Evolutionary conservation across 2,888 invertebrate genomes (phyloP), one percentile per base, ranked within the genome.

Genomic region (Oscheius sp.): DNA sequence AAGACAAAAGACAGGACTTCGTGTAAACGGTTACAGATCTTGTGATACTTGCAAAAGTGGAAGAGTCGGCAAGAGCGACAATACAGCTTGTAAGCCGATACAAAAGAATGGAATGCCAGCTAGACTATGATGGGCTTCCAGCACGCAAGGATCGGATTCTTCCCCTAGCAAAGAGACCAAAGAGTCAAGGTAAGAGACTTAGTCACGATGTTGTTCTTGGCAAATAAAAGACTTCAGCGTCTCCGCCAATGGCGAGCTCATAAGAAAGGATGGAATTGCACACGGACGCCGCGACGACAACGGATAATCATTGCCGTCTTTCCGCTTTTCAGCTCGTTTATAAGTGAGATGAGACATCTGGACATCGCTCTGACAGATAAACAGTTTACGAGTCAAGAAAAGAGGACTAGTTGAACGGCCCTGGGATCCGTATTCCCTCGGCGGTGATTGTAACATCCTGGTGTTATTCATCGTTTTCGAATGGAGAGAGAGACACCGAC

Each of bases 251-350:
- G 35, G 35, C 37, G 60, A 37, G 33, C 60, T 60, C 60, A 35
- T 60, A 60, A 60, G 42, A 42, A 42, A 3, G 35, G 60, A 60
- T n/a, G 60, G 35, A 21, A 60, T 60, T 60, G 35, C 60, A 60
- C 37, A 42, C 42, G 42, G 42, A 42, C 42, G 21, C 42, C 42
- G 42, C 60, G 37, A 33, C 37, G 60, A 60, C 60, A 60, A 35
- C 13, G 60, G 35, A 60, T 60, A 60, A 60, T 60, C 60, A 60
- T 11, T 37, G 33, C 60, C 35, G n/a, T 53, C 29, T 53, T 53
- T 53, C 35, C n/a, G 13, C 37, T 60, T n/a, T 35, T n/a, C n/a
- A 4, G 7, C 60, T 35, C 1, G 37, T 13, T 10, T 33, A 35
- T 60, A 37, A 60, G 60, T 21, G 29, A 29, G 58, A 21, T 58